Percentiles rank a stretch among this genome's conserved stretches.
Evolutionary conservation across 2,113 vertebrate genomes (phyloP).

Genomic region (Chaetodon trifascialis): DNA sequence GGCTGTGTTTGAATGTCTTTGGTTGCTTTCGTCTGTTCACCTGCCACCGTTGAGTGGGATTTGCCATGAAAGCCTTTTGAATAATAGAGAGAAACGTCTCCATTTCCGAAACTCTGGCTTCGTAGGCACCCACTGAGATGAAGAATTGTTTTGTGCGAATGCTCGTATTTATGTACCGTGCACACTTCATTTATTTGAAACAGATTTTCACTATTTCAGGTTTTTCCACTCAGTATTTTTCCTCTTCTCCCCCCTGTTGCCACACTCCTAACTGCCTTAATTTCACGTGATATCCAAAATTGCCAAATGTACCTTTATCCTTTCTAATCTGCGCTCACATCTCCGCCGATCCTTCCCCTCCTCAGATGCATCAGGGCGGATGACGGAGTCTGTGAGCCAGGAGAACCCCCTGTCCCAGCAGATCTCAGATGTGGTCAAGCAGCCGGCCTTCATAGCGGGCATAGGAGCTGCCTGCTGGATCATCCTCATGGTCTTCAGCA

Average conservation of each 20-base stretch:
- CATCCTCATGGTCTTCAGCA: conserved; percentile 98
- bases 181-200: conserved; percentile 28
- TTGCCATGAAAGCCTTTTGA: conserved; percentile 61
- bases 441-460: conserved; percentile 97
- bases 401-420: conserved; percentile 96
- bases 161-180: conserved; percentile 43
- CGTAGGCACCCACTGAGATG: conserved; percentile 48
- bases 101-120: conserved; percentile 38
- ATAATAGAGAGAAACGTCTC: conserved; percentile 55
- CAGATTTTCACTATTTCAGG: conserved; percentile 28
- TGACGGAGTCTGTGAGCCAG: conserved; percentile 83
- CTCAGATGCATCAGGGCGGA: conserved; percentile 92
- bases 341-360: not conserved
- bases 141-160: conserved; percentile 44
- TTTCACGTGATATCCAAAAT: not conserved
- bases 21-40: conserved; percentile 55
- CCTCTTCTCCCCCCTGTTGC: not conserved
- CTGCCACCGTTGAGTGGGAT: conserved; percentile 70
- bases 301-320: not conserved
- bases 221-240: conserved; percentile 4
- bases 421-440: conserved; percentile 97
- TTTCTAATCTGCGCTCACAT: conserved; percentile 11
- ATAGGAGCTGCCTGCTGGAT: conserved; percentile 98
- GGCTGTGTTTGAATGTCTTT: conserved; percentile 36
- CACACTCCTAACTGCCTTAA: conserved; percentile 13